A percentile compares a stretch with the other conserved stretches of the same genome.
These are phyloP conservation scores for Bellardia pandia DNA, from an alignment of 2,888 invertebrate genomes.

Conservation along the genomic window DNA sequence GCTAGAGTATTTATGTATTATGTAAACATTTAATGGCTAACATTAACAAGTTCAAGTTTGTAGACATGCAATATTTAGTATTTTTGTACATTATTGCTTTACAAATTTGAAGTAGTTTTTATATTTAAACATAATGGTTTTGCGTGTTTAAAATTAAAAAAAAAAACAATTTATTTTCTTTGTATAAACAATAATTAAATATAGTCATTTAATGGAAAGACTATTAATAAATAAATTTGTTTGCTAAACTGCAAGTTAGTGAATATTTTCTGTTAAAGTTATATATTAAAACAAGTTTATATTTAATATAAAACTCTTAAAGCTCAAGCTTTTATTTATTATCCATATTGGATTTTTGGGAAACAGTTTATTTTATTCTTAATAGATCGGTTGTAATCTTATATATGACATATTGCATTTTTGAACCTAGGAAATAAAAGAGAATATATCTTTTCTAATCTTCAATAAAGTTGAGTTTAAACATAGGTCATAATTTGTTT, in stretches of 20 bases:
- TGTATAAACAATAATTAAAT: neutral
- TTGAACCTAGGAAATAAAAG: too few relatives aligned
- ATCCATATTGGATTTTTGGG: too few relatives aligned
- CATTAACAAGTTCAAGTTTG: constrained; percentile 59
- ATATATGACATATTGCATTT: too few relatives aligned
- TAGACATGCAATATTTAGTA: constrained; percentile 31
- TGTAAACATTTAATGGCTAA: constrained; percentile 37
- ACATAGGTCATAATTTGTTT: too few relatives aligned
- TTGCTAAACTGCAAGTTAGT: neutral
- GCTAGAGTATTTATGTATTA: constrained; percentile 6
- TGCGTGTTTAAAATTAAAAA: constrained; percentile 43
- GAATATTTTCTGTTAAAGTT: too few relatives aligned
- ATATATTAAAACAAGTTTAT: too few relatives aligned
- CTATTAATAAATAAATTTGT: neutral
- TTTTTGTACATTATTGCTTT: neutral
- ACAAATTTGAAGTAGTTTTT: neutral
- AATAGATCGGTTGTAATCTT: too few relatives aligned
- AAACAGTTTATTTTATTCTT: too few relatives aligned
- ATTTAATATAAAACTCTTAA: too few relatives aligned
- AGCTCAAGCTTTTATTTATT: too few relatives aligned
- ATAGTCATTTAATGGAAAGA: neutral
- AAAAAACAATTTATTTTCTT: neutral
- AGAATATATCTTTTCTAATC: too few relatives aligned
- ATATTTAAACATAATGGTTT: neutral
- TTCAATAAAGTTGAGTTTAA: too few relatives aligned